Conservation (phyloP, 1,140 invertebrate genomes). For the Anthonomus grandis region DNA sequence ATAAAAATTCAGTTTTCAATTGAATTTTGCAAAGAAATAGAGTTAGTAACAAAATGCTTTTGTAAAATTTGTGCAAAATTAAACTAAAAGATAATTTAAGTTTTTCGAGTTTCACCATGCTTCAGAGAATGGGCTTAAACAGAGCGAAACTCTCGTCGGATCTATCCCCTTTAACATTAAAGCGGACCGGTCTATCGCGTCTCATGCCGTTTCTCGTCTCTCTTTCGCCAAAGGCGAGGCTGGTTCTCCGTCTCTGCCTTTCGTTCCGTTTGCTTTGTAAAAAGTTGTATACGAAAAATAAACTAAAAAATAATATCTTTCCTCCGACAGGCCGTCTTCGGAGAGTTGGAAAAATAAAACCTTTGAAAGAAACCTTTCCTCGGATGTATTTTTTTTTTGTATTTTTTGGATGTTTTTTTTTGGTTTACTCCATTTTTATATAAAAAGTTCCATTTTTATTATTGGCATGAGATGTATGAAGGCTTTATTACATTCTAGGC, state of each 20-base stretch:
- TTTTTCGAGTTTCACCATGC: not conserved
- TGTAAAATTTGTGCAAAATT: no score
- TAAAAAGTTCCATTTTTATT: no score
- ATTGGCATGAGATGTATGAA: no score
- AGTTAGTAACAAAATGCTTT: no score
- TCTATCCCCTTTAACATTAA: slow-evolving; percentile 16
- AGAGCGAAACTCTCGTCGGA: slow-evolving; percentile 1
- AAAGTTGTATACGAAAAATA: slow-evolving; percentile 21
- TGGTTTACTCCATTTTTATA: no score
- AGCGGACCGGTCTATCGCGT: slow-evolving; percentile 3
- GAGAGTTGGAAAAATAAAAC: slow-evolving; percentile 17
- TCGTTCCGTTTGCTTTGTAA: slow-evolving; percentile 24
- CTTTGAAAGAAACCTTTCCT: slow-evolving; percentile 13
- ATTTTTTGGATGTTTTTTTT: no score
- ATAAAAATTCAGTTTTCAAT: no score
- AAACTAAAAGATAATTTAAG: no score
- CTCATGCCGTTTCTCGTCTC: slow-evolving; percentile 6
- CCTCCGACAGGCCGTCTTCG: slow-evolving; percentile 17
- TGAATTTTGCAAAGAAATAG: not conserved
- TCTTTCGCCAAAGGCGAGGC: slow-evolving; percentile 8
- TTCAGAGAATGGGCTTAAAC: slow-evolving; percentile 1
- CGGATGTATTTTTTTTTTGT: slow-evolving; percentile 3
- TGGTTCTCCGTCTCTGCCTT: slow-evolving; percentile 10
- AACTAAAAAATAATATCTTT: slow-evolving; percentile 25
- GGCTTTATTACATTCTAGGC: no score